These are phyloP conservation scores for Bubo blakistoni DNA, from an alignment of 2,113 vertebrate genomes.

Conservation along the genomic window DNA sequence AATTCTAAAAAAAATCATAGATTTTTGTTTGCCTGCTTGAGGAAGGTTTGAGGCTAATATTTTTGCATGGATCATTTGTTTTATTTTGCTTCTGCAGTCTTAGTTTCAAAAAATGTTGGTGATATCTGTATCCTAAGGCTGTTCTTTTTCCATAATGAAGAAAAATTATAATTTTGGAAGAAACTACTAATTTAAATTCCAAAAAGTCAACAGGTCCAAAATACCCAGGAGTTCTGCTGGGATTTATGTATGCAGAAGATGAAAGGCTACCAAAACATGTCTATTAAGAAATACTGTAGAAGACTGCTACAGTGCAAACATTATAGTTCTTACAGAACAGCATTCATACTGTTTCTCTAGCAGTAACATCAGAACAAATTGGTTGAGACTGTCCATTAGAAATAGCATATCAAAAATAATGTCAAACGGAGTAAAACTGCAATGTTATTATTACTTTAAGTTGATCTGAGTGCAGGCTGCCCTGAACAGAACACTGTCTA, in stretches of 20 bases:
- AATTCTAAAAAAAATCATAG: background rate
- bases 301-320: background rate
- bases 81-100: background rate
- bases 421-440: background rate
- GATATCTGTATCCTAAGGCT: background rate
- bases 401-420: background rate
- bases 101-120: background rate
- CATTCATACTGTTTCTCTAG: background rate
- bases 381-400: background rate
- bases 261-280: background rate
- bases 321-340: background rate
- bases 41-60: background rate
- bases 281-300: background rate
- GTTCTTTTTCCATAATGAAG: background rate
- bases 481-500: fast-evolving
- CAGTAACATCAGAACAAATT: background rate
- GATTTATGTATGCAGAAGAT: background rate
- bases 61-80: background rate
- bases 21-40: background rate
- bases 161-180: background rate
- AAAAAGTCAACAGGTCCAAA: background rate
- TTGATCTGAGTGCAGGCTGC: background rate
- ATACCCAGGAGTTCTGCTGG: background rate
- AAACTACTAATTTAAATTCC: background rate
- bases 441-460: background rate